These are phyloP conservation scores for Sylvietta virens DNA, from an alignment of 2,113 vertebrate species.

Conservation along the genomic window DNA sequence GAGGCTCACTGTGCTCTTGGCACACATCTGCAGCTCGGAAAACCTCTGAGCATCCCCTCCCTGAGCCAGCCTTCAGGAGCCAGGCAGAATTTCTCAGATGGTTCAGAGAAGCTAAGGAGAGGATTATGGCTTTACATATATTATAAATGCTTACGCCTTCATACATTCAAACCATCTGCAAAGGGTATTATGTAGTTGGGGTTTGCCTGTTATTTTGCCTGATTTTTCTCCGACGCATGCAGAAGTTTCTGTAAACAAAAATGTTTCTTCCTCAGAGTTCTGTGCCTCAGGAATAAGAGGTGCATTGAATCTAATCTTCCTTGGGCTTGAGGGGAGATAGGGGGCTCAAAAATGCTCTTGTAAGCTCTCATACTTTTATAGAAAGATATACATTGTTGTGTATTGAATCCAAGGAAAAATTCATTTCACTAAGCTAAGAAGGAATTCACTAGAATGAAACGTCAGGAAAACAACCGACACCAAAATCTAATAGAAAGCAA, in stretches of 20 bases:
- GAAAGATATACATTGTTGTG: not conserved
- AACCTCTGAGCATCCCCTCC: not conserved
- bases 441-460: not conserved
- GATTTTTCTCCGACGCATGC: not conserved
- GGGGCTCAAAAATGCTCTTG: not conserved
- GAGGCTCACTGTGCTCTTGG: rapidly evolving
- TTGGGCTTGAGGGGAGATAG: not conserved
- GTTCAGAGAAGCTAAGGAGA: not conserved
- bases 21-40: not conserved
- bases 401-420: not conserved
- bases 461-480: not conserved
- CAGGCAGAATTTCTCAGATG: not conserved
- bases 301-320: not conserved
- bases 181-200: not conserved
- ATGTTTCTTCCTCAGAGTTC: not conserved
- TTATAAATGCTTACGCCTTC: not conserved
- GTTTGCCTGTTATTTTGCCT: not conserved
- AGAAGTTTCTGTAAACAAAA: not conserved
- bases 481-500: not conserved
- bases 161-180: not conserved
- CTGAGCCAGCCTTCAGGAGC: not conserved
- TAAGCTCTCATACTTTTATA: not conserved
- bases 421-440: not conserved
- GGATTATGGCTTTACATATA: slow-evolving; percentile 37
- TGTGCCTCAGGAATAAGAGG: not conserved